A percentile compares a stretch with the other conserved stretches of the same genome.
Evolutionary conservation across 2,113 vertebrate genomes (phyloP).

Genomic region (Embiotoca jacksoni): DNA sequence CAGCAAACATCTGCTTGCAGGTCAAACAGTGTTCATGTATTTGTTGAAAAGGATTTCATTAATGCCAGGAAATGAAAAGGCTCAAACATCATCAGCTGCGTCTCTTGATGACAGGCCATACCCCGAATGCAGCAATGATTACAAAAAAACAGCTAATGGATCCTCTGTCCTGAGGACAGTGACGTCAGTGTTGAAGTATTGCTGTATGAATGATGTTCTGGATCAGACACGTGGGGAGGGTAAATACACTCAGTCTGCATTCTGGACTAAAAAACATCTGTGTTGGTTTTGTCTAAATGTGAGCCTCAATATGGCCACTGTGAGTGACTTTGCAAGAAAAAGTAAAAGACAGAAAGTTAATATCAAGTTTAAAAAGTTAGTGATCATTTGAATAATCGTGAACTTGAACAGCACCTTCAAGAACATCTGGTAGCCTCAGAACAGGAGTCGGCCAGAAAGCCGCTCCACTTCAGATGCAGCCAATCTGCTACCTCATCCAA

Average conservation of each 20-base stretch:
- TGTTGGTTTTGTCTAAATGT: background rate
- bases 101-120: slow-evolving; percentile 31
- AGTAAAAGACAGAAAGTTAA: background rate
- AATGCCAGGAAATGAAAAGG: slow-evolving; percentile 48
- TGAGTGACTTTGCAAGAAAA: background rate
- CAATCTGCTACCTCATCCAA: too few species aligned
- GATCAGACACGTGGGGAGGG: background rate
- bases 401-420: too few species aligned
- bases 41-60: slow-evolving; percentile 17
- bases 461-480: too few species aligned
- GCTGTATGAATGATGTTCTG: background rate
- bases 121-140: slow-evolving; percentile 1
- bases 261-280: background rate
- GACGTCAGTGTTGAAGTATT: slow-evolving; percentile 28
- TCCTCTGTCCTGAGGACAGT: slow-evolving; percentile 14
- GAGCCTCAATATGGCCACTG: background rate
- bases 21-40: slow-evolving; percentile 3
- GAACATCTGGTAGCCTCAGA: too few species aligned
- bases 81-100: slow-evolving; percentile 13
- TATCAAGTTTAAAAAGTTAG: too few species aligned
- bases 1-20: slow-evolving; percentile 52
- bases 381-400: too few species aligned
- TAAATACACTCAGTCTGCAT: background rate
- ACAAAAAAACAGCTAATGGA: background rate
- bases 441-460: too few species aligned